These are phyloP conservation scores for Choreutis nemorana DNA, from an alignment of 2,888 invertebrate genomes.

Conservation along the genomic window DNA sequence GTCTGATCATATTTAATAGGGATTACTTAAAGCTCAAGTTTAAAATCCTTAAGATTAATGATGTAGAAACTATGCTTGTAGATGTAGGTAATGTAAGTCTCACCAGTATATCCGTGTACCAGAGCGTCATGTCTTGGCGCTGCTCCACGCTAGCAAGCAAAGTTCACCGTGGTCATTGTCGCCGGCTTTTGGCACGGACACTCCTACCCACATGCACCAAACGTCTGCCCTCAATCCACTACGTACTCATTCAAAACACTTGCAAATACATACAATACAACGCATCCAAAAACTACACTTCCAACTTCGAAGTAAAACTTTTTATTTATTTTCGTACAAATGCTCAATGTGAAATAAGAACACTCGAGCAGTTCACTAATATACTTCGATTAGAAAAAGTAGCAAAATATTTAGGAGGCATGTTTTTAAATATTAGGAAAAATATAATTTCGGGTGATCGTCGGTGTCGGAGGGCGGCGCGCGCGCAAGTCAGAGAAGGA, in stretches of 20 bases:
- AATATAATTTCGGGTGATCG: conserved; percentile 29
- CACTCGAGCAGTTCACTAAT: no score
- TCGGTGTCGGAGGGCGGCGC: conserved; percentile 41
- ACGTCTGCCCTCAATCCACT: no score
- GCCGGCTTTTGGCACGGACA: conserved; percentile 33
- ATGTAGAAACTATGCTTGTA: conserved; percentile 2
- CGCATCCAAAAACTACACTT: no score
- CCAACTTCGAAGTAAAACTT: no score
- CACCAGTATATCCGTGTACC: conserved; percentile 62
- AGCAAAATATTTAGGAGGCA: no score
- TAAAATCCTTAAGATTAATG: not conserved
- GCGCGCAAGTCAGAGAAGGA: conserved; percentile 18
- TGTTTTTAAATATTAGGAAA: no score
- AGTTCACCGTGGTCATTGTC: conserved; percentile 46
- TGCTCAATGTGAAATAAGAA: no score
- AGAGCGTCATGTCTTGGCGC: conserved; percentile 61
- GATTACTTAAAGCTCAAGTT: no score
- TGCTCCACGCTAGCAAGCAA: conserved; percentile 39
- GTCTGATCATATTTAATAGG: no score
- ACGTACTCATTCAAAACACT: conserved; percentile 8
- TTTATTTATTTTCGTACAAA: no score
- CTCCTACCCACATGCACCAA: no score
- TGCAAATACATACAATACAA: conserved; percentile 21
- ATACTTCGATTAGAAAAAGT: no score
- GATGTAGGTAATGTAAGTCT: conserved; percentile 22